Percentiles rank a stretch among this genome's conserved stretches.
Conservation (phyloP, 2,888 invertebrate species). For the Cyclophora punctaria region DNA sequence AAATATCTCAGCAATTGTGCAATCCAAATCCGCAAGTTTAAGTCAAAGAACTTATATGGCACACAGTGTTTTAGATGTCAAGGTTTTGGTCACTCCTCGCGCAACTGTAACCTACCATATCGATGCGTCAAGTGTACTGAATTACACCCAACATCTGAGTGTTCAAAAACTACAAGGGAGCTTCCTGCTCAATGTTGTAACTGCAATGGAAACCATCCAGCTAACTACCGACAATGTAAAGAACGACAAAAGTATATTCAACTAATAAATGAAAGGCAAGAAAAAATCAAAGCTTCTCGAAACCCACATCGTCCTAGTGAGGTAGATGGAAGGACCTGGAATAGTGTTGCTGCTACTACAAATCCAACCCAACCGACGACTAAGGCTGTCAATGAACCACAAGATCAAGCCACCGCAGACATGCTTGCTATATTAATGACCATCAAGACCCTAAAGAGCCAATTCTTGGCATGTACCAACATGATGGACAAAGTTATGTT, state of each 20-base stretch:
- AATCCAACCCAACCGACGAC: neutral
- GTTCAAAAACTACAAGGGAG: neutral
- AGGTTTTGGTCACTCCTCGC: constrained; percentile 9
- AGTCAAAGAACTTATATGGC: constrained; percentile 1
- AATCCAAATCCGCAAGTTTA: constrained; percentile 1
- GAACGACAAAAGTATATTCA: constrained; percentile 3
- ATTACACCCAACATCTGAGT: neutral
- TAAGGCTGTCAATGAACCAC: neutral
- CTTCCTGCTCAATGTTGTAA: constrained; percentile 2
- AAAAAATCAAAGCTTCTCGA: neutral
- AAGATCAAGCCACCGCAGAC: constrained; percentile 1
- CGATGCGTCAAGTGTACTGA: constrained; percentile 7
- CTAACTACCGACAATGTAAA: constrained; percentile 5
- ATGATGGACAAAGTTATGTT: constrained; percentile 11
- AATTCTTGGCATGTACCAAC: constrained; percentile 1
- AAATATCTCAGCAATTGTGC: constrained; percentile 1
- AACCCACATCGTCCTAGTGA: neutral
- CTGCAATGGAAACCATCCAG: constrained; percentile 6
- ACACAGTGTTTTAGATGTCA: constrained; percentile 14
- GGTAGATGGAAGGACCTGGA: neutral
- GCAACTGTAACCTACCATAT: constrained; percentile 8
- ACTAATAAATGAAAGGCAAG: neutral
- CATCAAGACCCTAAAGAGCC: constrained; percentile 5
- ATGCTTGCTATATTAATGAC: constrained; percentile 4
- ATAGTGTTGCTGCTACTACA: neutral